Evolutionary conservation across 2,113 vertebrate species (phyloP).

Genomic region (Talpa occidentalis): DNA sequence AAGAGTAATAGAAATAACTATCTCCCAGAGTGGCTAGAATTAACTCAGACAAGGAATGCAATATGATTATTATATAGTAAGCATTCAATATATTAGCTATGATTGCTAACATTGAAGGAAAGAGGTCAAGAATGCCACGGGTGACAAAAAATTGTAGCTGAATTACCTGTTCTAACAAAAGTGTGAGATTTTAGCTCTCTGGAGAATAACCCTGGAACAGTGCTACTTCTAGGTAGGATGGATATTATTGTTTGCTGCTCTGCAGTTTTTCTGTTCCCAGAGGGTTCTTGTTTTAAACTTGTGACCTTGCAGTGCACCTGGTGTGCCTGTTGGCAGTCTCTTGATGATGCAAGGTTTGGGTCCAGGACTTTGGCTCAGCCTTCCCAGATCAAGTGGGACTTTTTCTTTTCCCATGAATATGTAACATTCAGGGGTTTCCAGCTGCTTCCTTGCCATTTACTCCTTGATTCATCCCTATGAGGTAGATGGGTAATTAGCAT

Average conservation of each 20-base stretch:
- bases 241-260: background rate
- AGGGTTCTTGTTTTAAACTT: background rate
- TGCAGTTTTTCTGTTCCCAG: background rate
- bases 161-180: background rate
- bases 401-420: background rate
- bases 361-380: background rate
- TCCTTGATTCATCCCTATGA: background rate
- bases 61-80: background rate
- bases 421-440: background rate
- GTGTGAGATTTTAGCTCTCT: background rate
- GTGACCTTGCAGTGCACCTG: background rate
- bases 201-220: background rate
- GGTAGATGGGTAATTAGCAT: constrained; percentile 46
- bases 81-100: background rate
- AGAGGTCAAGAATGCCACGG: background rate
- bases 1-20: constrained; percentile 28
- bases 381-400: background rate
- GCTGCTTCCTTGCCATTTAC: constrained; percentile 46
- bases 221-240: background rate
- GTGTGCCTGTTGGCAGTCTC: background rate
- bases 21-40: background rate
- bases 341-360: background rate
- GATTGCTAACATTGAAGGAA: background rate
- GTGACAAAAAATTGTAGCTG: background rate
- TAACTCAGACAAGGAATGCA: background rate